Conservation (phyloP, 2,113 vertebrate species). For the Alectura lathami region DNA sequence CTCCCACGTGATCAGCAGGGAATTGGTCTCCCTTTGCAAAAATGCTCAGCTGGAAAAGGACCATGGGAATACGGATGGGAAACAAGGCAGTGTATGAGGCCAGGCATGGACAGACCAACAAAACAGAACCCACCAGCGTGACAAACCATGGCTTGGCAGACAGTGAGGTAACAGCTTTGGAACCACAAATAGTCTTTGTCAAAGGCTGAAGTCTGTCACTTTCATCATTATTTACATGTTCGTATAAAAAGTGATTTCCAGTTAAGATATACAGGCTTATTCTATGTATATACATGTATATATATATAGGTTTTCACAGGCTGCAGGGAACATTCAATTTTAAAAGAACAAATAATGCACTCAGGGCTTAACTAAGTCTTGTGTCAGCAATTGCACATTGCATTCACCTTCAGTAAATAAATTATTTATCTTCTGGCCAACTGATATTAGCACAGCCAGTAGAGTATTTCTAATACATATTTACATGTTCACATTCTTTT, state of each 20-base stretch:
- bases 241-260: not conserved
- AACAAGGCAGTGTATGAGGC: not conserved
- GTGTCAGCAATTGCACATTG: not conserved
- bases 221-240: not conserved
- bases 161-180: not conserved
- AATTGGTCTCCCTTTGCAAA: not conserved
- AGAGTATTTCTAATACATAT: not conserved
- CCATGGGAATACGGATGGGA: not conserved
- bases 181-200: not conserved
- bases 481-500: too few species aligned
- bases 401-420: not conserved
- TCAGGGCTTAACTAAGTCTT: not conserved
- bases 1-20: fast-evolving
- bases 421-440: not conserved
- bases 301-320: not conserved
- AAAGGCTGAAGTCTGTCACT: not conserved
- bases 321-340: not conserved
- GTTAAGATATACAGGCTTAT: not conserved
- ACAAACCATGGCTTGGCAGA: not conserved
- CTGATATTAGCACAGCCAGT: too few species aligned
- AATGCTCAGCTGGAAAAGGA: not conserved
- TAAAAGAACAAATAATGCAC: not conserved
- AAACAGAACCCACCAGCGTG: too few species aligned
- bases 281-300: too few species aligned
- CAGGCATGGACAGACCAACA: not conserved